These are phyloP conservation scores for Varanus salvator DNA, from an alignment of 2,113 vertebrate genomes.

Conservation along the genomic window DNA sequence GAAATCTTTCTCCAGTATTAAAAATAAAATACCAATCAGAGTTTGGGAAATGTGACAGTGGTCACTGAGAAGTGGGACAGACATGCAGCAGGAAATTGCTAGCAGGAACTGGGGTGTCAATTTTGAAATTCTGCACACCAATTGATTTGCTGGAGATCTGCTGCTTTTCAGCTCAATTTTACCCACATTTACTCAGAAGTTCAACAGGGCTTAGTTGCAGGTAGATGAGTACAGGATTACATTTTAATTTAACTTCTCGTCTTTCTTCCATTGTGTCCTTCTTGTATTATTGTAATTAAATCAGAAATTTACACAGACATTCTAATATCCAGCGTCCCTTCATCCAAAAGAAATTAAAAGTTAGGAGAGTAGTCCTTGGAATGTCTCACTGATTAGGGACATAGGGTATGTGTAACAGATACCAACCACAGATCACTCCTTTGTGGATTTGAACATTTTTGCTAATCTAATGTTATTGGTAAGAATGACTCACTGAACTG, in stretches of 20 bases:
- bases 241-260: not conserved
- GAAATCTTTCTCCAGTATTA: not conserved
- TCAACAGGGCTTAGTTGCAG: not conserved
- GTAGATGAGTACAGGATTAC: not conserved
- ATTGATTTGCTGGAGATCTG: not conserved
- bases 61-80: not conserved
- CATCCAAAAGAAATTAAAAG: not conserved
- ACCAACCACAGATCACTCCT: not conserved
- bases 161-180: too few relatives aligned
- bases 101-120: not conserved
- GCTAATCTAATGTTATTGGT: not conserved
- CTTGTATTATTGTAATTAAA: not conserved
- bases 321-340: not conserved
- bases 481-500: not conserved
- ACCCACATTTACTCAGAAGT: not conserved
- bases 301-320: not conserved
- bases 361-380: not conserved
- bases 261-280: not conserved
- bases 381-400: not conserved
- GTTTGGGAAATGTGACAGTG: not conserved
- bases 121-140: not conserved
- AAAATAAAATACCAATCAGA: not conserved
- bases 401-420: not conserved
- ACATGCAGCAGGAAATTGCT: not conserved
- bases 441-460: constrained; percentile 13